Evolutionary conservation across 2,888 invertebrate species (phyloP).

Genomic region (Pardosa pseudoannulata): DNA sequence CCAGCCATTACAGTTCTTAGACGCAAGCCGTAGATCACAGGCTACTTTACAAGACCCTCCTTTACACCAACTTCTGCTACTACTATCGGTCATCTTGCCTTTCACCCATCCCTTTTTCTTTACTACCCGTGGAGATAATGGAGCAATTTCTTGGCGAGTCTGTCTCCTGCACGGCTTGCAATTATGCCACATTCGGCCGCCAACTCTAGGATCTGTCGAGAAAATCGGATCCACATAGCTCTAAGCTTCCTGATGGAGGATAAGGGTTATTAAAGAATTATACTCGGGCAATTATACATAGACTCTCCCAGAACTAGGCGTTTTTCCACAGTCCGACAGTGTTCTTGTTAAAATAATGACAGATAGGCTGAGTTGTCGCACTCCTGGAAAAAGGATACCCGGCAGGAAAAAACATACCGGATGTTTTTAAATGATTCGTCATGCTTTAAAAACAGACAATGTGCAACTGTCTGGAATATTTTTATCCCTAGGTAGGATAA

Average conservation of each 20-base stretch:
- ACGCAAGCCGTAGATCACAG: constrained; percentile 41
- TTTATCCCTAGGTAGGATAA: too few relatives aligned
- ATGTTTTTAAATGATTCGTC: too few relatives aligned
- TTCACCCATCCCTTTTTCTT: constrained; percentile 44
- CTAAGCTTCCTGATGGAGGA: constrained; percentile 51
- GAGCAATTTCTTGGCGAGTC: constrained; percentile 33
- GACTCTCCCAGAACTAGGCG: background rate
- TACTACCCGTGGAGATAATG: constrained; percentile 33
- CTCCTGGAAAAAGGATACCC: constrained; percentile 6
- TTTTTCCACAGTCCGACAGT: background rate
- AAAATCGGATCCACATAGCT: constrained; percentile 1
- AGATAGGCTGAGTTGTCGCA: background rate
- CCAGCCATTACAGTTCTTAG: constrained; percentile 33
- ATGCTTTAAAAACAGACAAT: too few relatives aligned
- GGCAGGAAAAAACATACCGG: too few relatives aligned
- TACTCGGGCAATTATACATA: constrained; percentile 36
- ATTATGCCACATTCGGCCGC: constrained; percentile 50
- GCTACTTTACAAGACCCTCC: constrained; percentile 25
- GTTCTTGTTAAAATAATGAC: constrained; percentile 16
- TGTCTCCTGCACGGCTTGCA: constrained; percentile 21
- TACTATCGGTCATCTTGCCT: constrained; percentile 52
- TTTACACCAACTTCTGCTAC: constrained; percentile 29
- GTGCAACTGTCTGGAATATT: too few relatives aligned
- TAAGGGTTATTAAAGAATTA: constrained; percentile 58
- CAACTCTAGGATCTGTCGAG: background rate